Evolutionary conservation across 2,113 vertebrate genomes (phyloP), one percentile per base, ranked within the genome.

Genomic region (Choloepus hoffmanni): DNA sequence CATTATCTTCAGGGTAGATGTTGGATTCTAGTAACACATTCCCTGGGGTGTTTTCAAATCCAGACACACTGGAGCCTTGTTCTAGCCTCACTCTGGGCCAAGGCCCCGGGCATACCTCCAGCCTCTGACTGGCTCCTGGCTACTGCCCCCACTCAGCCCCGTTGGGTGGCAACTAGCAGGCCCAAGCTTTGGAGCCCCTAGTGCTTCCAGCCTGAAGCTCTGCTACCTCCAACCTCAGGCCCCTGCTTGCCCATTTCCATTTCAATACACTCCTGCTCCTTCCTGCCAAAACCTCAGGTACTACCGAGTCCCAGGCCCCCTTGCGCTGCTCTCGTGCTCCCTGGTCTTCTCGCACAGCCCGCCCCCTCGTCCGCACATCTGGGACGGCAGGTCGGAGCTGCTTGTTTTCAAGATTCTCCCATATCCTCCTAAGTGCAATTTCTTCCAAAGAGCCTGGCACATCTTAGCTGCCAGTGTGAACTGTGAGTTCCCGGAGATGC

Each of bases 401-500:
- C 76, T 63, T 43, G 33, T n/a, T 62, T 87, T 79, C 53, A 94
- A 96, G 79, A 72, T 67, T 65, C 45, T 36, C 68, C n/a, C 30
- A 0, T 73, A 85, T 85, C 79, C 81, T 78, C 85, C 50, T 36
- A 77, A 78, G 65, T 76, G 89, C 84, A 43, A 0, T 33, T 90
- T 79, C 65, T 91, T 91, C 91, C 74, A 67, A 87, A 96, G 60
- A 77, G 62, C 72, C 77, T 43, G 78, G 86, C 82, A 50, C 55
- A 65, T 89, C 94, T 94, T 30, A 14, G 77, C 85, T 91, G 85
- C 90, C 83, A 65, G 63, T 33, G 33, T 91, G 88, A 96, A 95
- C 92, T 87, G 48, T 33, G 60, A 86, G 84, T 89, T 96, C 92
- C 92, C 76, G 85, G 90, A 96, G 87, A 90, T 63, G 93, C 84